Percentiles rank a stretch among this genome's conserved stretches.
These are phyloP conservation scores for Platyscapa corneri DNA, from an alignment of 1,140 invertebrate species.

Conservation along the genomic window DNA sequence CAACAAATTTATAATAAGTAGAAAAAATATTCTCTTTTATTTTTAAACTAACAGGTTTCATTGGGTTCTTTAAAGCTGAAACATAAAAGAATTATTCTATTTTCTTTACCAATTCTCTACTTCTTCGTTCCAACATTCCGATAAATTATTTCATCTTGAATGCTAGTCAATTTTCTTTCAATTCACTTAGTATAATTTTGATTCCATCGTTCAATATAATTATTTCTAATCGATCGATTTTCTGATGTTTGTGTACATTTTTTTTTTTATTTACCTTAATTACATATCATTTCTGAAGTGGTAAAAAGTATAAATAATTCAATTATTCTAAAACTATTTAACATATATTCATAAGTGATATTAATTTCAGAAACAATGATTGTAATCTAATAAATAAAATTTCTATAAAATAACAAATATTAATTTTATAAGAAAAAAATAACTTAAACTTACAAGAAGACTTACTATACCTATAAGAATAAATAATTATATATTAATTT, in stretches of 20 bases:
- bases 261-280: not conserved
- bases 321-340: not conserved
- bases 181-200: not conserved
- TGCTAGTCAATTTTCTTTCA: conserved; percentile 21
- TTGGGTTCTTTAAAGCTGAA: not conserved
- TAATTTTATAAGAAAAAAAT: too few species aligned
- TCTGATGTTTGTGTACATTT: not conserved
- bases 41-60: not conserved
- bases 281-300: not conserved
- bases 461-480: too few species aligned
- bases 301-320: not conserved
- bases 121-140: not conserved
- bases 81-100: not conserved
- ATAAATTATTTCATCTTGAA: conserved; percentile 45
- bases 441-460: too few species aligned
- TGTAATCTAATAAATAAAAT: too few species aligned
- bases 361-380: too few species aligned
- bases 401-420: too few species aligned
- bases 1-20: conserved; percentile 1
- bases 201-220: not conserved
- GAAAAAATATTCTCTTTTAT: conserved; percentile 21
- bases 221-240: not conserved
- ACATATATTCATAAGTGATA: too few species aligned
- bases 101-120: not conserved
- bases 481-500: too few species aligned